These are phyloP conservation scores for Ditylenchus dipsaci DNA, from an alignment of 1,140 invertebrate genomes.

Conservation along the genomic window DNA sequence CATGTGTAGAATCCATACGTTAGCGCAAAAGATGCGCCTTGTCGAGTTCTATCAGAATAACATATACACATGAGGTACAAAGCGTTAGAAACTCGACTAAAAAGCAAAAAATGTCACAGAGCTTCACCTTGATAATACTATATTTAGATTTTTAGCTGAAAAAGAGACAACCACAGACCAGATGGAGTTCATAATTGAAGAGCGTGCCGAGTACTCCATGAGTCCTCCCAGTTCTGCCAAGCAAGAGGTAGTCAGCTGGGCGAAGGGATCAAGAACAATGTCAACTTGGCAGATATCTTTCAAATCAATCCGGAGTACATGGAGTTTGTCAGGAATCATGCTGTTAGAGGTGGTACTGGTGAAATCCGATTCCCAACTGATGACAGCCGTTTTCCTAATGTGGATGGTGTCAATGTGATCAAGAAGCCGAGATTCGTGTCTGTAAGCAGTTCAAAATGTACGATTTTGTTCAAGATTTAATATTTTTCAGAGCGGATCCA, in stretches of 20 bases:
- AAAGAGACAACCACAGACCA: background rate
- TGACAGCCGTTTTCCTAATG: background rate
- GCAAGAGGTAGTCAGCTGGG: background rate
- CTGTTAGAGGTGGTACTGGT: constrained; percentile 6
- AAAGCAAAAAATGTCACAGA: too few species aligned
- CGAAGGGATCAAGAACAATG: background rate
- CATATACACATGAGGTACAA: too few species aligned
- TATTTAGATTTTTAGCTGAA: background rate
- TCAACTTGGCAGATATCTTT: constrained; percentile 8
- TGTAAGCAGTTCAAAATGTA: too few species aligned
- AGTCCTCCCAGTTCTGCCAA: background rate
- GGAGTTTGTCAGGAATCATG: constrained; percentile 5
- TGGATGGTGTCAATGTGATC: background rate
- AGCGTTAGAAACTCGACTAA: too few species aligned
- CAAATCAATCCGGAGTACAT: constrained; percentile 4
- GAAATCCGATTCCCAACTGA: background rate
- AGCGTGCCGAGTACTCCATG: constrained; percentile 3
- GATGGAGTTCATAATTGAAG: constrained; percentile 2
- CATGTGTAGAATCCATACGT: too few species aligned
- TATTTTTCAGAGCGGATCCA: too few species aligned
- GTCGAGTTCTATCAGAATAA: too few species aligned
- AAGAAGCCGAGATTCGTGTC: background rate
- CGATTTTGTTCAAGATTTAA: too few species aligned
- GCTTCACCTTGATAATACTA: background rate
- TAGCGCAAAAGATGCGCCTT: too few species aligned